A percentile compares a stretch with the other conserved stretches of the same genome.
These are phyloP conservation scores for Cynodonichthys magdalenae DNA, from an alignment of 2,797 vertebrate species.

Conservation along the genomic window DNA sequence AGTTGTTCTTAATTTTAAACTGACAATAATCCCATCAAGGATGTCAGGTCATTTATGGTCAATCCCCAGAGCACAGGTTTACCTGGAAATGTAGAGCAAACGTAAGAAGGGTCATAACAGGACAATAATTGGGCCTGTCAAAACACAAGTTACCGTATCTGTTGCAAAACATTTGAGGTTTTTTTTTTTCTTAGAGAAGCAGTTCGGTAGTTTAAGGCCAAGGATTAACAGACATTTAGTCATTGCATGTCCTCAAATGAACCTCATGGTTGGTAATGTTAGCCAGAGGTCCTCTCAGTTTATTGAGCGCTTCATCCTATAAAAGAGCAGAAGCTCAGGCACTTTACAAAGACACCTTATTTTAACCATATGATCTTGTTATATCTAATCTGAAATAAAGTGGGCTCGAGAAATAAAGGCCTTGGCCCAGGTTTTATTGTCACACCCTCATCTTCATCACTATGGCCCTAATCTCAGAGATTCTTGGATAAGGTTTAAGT, in stretches of 20 bases:
- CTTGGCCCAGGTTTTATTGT: not conserved
- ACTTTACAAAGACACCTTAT: slow-evolving; percentile 9
- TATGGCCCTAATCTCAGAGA: not conserved
- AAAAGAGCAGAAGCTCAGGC: slow-evolving; percentile 9
- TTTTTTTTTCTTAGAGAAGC: not conserved
- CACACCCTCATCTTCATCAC: not conserved
- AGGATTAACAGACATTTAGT: not conserved
- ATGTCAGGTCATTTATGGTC: slow-evolving; percentile 13
- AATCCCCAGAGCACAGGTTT: slow-evolving; percentile 24
- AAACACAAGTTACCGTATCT: not conserved
- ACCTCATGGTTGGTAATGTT: not conserved
- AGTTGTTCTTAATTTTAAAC: not conserved
- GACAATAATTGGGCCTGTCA: slow-evolving; percentile 9
- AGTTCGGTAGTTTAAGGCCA: not conserved
- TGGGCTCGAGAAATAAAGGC: slow-evolving; percentile 1
- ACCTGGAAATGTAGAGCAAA: slow-evolving; percentile 13
- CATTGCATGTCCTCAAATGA: not conserved
- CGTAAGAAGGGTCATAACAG: slow-evolving; percentile 21
- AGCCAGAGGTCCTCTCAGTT: slow-evolving; percentile 3
- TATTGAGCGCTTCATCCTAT: slow-evolving; percentile 34
- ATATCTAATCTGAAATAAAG: slow-evolving; percentile 7
- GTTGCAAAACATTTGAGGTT: not conserved
- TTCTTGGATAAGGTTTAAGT: not conserved
- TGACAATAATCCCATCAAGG: slow-evolving; percentile 23
- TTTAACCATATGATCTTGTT: slow-evolving; percentile 7